Evolutionary conservation across 2,113 vertebrate genomes (phyloP).

Genomic region (Alligator sinensis): DNA sequence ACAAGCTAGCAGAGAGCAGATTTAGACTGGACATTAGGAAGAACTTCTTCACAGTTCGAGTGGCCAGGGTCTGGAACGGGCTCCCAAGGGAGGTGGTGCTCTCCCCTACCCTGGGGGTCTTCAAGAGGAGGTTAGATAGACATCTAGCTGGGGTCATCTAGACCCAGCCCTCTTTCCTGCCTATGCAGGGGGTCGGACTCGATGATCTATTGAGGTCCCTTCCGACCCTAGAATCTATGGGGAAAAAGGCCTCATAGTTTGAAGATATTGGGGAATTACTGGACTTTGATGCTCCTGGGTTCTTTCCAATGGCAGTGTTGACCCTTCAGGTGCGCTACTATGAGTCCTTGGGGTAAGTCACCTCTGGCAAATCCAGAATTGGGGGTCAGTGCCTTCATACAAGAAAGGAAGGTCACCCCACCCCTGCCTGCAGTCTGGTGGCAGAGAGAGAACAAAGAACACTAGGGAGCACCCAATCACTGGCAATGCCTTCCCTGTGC

Average conservation of each 20-base stretch:
- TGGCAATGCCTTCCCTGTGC: neutral
- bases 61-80: accelerated
- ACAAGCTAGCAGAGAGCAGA: neutral
- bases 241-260: neutral
- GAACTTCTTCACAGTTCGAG: accelerated
- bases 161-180: too few relatives aligned
- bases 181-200: too few relatives aligned
- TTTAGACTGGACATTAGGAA: neutral
- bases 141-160: too few relatives aligned
- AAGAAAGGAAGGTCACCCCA: neutral
- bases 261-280: neutral
- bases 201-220: too few relatives aligned
- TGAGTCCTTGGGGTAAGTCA: neutral
- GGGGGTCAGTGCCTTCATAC: neutral
- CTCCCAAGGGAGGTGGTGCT: too few relatives aligned
- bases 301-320: neutral
- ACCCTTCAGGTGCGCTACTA: neutral
- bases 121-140: too few relatives aligned
- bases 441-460: neutral
- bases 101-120: too few relatives aligned
- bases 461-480: neutral
- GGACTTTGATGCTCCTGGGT: neutral
- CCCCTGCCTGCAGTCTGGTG: neutral
- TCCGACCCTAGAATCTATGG: too few relatives aligned
- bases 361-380: neutral